Conservation (phyloP, 2,797 vertebrate genomes). For the Nyctibius grandis region DNA sequence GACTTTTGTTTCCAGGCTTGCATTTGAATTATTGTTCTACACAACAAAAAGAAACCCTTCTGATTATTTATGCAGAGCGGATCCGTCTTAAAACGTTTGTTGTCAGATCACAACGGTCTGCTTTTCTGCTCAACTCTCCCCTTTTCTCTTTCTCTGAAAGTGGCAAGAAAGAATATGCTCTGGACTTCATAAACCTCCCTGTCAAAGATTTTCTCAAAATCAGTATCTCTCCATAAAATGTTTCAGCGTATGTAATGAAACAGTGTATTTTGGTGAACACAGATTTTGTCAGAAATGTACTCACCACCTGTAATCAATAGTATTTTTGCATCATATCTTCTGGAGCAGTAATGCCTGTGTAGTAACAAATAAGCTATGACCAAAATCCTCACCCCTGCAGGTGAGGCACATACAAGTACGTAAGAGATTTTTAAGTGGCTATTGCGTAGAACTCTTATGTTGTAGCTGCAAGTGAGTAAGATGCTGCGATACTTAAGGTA, state of each 20-base stretch:
- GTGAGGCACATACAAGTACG: not conserved
- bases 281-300: not conserved
- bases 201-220: not conserved
- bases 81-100: not conserved
- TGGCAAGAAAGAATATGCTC: not conserved
- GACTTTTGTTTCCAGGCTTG: not conserved
- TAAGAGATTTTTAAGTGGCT: not conserved
- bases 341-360: not conserved
- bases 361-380: not conserved
- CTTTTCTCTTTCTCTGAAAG: not conserved
- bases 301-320: not conserved
- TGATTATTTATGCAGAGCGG: not conserved
- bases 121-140: not conserved
- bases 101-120: not conserved
- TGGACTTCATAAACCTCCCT: not conserved
- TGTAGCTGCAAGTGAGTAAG: not conserved
- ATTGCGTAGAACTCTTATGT: not conserved
- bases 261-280: not conserved
- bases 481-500: not conserved
- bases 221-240: not conserved
- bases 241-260: not conserved
- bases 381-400: not conserved
- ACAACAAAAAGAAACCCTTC: not conserved
- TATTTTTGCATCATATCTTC: not conserved
- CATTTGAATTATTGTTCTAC: not conserved